These are phyloP conservation scores for Andrena haemorrhoa DNA, from an alignment of 2,888 invertebrate genomes.

Conservation along the genomic window DNA sequence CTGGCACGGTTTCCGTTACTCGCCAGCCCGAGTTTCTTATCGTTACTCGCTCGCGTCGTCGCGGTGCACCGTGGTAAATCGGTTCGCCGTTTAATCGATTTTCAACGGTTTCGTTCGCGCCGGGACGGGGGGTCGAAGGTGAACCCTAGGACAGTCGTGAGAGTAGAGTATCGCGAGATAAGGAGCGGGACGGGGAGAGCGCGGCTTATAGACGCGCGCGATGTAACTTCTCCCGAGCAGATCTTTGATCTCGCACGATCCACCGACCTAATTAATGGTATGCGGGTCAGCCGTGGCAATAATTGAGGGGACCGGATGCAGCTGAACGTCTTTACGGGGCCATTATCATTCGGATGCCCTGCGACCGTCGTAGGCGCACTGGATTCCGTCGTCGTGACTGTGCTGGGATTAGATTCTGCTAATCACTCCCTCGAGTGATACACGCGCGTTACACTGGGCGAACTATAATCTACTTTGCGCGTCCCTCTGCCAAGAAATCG, in stretches of 20 bases:
- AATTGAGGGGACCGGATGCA: slow-evolving; percentile 62
- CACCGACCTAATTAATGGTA: slow-evolving; percentile 68
- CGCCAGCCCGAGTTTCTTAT: neutral
- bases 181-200: slow-evolving; percentile 25
- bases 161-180: slow-evolving; percentile 46
- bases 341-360: slow-evolving; percentile 49
- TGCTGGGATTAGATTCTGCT: slow-evolving; percentile 29
- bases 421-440: neutral
- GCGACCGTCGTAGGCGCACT: slow-evolving; percentile 7
- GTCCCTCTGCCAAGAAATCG: neutral
- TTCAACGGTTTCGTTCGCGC: slow-evolving; percentile 64
- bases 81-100: slow-evolving; percentile 68
- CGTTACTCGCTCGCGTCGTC: slow-evolving; percentile 14
- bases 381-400: neutral
- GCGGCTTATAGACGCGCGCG: slow-evolving; percentile 30
- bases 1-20: slow-evolving; percentile 2
- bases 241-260: slow-evolving; percentile 59
- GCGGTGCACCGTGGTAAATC: slow-evolving; percentile 53
- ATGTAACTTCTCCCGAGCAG: slow-evolving; percentile 44
- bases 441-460: too few relatives aligned
- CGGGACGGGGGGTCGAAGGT: slow-evolving; percentile 39
- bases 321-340: slow-evolving; percentile 35
- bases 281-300: slow-evolving; percentile 59
- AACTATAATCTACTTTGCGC: neutral
- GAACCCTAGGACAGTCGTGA: slow-evolving; percentile 59